Conservation (phyloP, 2,797 vertebrate species). For the Forpus xanthops region DNA sequence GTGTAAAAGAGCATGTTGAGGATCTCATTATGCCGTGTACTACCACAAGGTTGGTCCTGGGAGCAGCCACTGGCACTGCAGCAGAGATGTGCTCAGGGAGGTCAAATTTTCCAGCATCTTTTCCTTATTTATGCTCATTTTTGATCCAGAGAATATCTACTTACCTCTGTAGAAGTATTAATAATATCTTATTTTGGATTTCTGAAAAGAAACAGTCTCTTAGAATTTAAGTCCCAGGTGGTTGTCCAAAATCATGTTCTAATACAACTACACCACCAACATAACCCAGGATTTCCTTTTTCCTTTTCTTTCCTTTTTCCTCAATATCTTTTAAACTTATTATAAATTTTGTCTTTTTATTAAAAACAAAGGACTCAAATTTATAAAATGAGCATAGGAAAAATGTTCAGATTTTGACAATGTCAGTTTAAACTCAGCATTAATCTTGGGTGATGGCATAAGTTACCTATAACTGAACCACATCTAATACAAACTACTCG, state of each 20-base stretch:
- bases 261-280: background rate
- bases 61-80: background rate
- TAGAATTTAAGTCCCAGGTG: background rate
- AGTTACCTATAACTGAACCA: background rate
- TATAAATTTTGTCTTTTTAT: background rate
- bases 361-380: background rate
- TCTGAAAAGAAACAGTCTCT: background rate
- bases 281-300: background rate
- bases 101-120: background rate
- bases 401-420: background rate
- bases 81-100: background rate
- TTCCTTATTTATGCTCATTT: background rate
- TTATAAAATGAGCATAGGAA: background rate
- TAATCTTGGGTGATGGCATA: background rate
- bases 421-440: background rate
- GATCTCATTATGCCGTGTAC: background rate
- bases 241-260: background rate
- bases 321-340: background rate
- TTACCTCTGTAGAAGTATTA: background rate
- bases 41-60: background rate
- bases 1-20: background rate
- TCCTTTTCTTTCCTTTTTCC: background rate
- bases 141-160: background rate
- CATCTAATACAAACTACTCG: background rate
- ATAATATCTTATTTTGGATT: background rate